These are phyloP conservation scores for Agrotis exclamationis DNA, from an alignment of 2,888 invertebrate species.

Conservation along the genomic window DNA sequence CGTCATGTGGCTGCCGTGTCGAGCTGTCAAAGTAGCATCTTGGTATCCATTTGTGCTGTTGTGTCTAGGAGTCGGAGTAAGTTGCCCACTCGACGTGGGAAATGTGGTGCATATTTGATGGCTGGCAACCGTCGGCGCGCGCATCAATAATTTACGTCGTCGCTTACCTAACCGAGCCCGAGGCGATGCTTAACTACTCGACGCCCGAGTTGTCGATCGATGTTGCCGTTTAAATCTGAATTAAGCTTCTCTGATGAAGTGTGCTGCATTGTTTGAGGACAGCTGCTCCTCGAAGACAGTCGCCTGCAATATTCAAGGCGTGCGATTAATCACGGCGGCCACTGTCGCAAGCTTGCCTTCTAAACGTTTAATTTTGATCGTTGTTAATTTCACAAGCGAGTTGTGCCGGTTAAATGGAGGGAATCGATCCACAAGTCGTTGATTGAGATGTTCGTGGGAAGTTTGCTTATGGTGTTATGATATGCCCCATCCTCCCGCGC, in stretches of 20 bases:
- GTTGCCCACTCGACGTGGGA: slow-evolving; percentile 73
- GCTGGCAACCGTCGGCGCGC: slow-evolving; percentile 72
- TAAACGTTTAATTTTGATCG: slow-evolving; percentile 67
- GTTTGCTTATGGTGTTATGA: slow-evolving; percentile 58
- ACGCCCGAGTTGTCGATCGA: slow-evolving; percentile 74
- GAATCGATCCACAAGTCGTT: slow-evolving; percentile 37
- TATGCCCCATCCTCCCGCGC: slow-evolving; percentile 33
- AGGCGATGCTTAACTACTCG: slow-evolving; percentile 75
- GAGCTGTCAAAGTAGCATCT: slow-evolving; percentile 72
- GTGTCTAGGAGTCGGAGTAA: slow-evolving; percentile 66
- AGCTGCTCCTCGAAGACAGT: slow-evolving; percentile 64
- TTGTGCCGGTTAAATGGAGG: slow-evolving; percentile 60
- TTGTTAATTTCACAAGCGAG: slow-evolving; percentile 61
- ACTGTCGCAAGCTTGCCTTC: slow-evolving; percentile 60
- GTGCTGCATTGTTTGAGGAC: slow-evolving; percentile 70
- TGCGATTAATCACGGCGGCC: slow-evolving; percentile 62
- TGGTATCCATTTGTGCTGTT: slow-evolving; percentile 75
- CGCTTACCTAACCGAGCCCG: slow-evolving; percentile 80
- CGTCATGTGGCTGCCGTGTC: slow-evolving; percentile 69
- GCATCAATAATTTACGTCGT: slow-evolving; percentile 81
- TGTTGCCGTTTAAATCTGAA: slow-evolving; percentile 77
- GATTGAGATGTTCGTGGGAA: slow-evolving; percentile 56
- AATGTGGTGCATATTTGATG: slow-evolving; percentile 87
- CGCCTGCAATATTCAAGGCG: slow-evolving; percentile 64
- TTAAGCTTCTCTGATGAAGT: slow-evolving; percentile 74